Percentiles rank a stretch among this genome's conserved stretches.
These are phyloP conservation scores for Rhabditophanes sp. DNA, from an alignment of 2,888 invertebrate species.

Conservation along the genomic window DNA sequence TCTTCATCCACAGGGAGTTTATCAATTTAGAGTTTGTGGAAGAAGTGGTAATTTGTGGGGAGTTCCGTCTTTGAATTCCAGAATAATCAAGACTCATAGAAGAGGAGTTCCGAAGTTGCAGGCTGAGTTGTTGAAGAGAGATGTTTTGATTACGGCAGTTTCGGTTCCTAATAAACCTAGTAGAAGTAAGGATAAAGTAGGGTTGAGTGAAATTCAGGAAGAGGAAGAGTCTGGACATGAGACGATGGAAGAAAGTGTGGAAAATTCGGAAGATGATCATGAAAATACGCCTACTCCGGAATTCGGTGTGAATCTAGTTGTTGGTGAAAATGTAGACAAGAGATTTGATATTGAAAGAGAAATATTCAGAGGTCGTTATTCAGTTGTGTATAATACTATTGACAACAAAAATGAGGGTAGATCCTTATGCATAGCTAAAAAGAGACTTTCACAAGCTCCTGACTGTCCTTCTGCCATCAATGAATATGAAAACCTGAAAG, in stretches of 20 bases:
- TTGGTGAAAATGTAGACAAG: too few species aligned
- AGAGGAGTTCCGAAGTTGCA: constrained; percentile 57
- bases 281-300: too few species aligned
- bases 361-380: constrained; percentile 67
- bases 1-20: constrained; percentile 62
- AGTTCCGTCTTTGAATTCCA: constrained; percentile 52
- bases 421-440: too few species aligned
- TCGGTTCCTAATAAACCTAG: too few species aligned
- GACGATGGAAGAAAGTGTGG: too few species aligned
- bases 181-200: constrained; percentile 8
- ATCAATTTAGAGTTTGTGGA: constrained; percentile 70
- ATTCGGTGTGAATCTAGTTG: too few species aligned
- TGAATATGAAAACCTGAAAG: constrained; percentile 68
- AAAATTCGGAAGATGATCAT: too few species aligned
- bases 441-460: too few species aligned
- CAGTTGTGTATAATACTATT: constrained; percentile 62
- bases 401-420: too few species aligned
- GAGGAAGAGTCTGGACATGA: too few species aligned
- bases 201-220: constrained; percentile 4
- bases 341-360: constrained; percentile 77
- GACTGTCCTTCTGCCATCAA: constrained; percentile 52
- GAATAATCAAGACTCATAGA: constrained; percentile 43
- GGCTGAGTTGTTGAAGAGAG: constrained; percentile 46
- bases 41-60: constrained; percentile 84
- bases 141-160: too few species aligned